A percentile compares a stretch with the other conserved stretches of the same genome.
phyloP scores from a whole-genome alignment of 53 echinoderm and acorn worm genomes.

The Astropecten irregularis region DNA sequence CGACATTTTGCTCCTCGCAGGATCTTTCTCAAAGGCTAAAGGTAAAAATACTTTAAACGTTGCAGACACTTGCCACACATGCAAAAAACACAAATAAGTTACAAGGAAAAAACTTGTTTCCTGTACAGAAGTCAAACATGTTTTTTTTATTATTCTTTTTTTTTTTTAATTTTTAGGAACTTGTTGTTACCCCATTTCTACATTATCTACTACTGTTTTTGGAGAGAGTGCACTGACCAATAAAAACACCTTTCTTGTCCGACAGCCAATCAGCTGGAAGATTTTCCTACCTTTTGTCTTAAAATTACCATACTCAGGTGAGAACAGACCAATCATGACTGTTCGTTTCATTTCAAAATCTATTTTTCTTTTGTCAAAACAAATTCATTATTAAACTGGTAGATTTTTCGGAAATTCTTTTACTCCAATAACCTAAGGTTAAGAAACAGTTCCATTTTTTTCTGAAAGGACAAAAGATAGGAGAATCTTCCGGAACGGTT shows the following conservation, averaged over 20 bases:
- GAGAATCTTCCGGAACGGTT: conserved; percentile 26
- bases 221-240: conserved; percentile 52
- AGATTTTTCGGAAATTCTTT: background rate
- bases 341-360: background rate
- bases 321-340: background rate
- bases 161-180: conserved; percentile 14
- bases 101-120: background rate
- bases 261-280: conserved; percentile 47
- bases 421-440: background rate
- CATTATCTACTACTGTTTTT: conserved; percentile 42
- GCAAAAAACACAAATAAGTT: no score
- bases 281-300: conserved; percentile 40
- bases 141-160: conserved; percentile 7
- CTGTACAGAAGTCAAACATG: conserved; percentile 50
- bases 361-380: background rate
- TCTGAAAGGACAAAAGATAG: conserved; percentile 42
- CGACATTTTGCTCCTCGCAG: no score
- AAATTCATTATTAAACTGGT: background rate
- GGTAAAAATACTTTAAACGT: no score
- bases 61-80: no score
- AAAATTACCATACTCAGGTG: background rate
- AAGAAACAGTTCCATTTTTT: background rate
- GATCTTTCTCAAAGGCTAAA: no score
- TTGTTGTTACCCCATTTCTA: conserved; percentile 50
- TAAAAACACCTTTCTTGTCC: conserved; percentile 29